Percentiles rank a stretch among this genome's conserved stretches.
Evolutionary conservation across 37 sponge, comb jelly and placozoan species (phyloP).

Genomic region (Chondrosia reniformis): DNA sequence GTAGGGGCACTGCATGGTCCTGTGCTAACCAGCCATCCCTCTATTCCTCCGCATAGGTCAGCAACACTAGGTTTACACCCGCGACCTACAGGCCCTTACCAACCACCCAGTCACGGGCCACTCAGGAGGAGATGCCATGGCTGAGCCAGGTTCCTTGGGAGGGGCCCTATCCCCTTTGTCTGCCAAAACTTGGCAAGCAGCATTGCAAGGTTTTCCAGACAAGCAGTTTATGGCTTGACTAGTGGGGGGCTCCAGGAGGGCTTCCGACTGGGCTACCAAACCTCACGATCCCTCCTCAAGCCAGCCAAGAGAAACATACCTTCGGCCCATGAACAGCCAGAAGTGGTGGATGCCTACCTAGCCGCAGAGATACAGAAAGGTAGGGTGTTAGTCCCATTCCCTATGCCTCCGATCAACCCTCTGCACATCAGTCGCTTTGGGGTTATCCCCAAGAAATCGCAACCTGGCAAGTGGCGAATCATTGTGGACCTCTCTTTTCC

Average conservation of each 20-base stretch:
- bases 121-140: too few species aligned
- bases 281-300: neutral
- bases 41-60: too few species aligned
- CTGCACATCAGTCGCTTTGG: constrained; percentile 3
- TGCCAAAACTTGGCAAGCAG: neutral
- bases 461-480: constrained; percentile 13
- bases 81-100: too few species aligned
- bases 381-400: neutral
- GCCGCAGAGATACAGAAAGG: neutral
- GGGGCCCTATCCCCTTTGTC: neutral
- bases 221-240: neutral
- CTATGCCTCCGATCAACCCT: neutral
- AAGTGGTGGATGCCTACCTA: constrained; percentile 11
- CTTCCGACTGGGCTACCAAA: neutral
- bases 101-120: too few species aligned
- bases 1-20: too few species aligned
- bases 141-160: too few species aligned
- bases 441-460: neutral
- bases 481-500: constrained; percentile 1
- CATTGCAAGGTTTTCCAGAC: neutral
- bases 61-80: too few species aligned
- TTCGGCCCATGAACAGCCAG: neutral
- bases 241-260: neutral
- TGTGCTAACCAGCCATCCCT: too few species aligned
- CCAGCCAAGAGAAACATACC: neutral